Evolutionary conservation across 2,797 vertebrate genomes (phyloP), one percentile per base, ranked within the genome.

Genomic region (Xenopus petersii): DNA sequence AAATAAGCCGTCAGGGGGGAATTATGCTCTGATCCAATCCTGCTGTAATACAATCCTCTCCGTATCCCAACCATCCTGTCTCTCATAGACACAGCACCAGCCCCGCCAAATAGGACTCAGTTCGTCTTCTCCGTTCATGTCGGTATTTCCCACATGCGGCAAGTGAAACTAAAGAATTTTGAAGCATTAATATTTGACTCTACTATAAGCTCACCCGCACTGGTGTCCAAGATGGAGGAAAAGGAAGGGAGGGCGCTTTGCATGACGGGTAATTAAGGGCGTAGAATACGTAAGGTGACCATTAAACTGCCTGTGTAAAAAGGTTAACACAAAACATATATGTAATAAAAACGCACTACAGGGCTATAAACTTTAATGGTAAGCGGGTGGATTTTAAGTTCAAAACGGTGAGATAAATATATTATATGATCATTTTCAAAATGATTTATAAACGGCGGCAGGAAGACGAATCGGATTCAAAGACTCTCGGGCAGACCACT

Each of bases 181-280:
- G 2, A 24, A 21, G 13, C 0, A 1, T 3, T 42, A 46, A 0
- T 2, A 60, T 1, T 6, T 69, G 42, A 73, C 61, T 24, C 0
- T 9, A 11, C 3, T 26, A 0, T 0, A 0, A 0, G 0, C 92
- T 85, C 86, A 93, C 94, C 94, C 84, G 84, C 80, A 10, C 83
- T 10, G 17, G 2, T 51, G 55, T 10, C 74, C 90, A 93, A 95
- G 83, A 96, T 95, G 94, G 94, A 91, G 90, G 92, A 80, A 95
- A 87, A 94, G 92, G 86, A 80, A 80, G 59, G 78, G 0, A 3
- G 0, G 0, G 0, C 3, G 13, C 63, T 24, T 55, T 75, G 93
- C 47, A 88, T 83, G 79, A 84, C 82, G 92, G 94, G 92, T 90
- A 87, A 82, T 79, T 85, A 79, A 15, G 12, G 4, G 11, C 0